Percentiles rank a stretch among this genome's conserved stretches.
These are phyloP conservation scores for Tragelaphus oryx DNA, from an alignment of 2,797 vertebrate genomes.

Conservation along the genomic window DNA sequence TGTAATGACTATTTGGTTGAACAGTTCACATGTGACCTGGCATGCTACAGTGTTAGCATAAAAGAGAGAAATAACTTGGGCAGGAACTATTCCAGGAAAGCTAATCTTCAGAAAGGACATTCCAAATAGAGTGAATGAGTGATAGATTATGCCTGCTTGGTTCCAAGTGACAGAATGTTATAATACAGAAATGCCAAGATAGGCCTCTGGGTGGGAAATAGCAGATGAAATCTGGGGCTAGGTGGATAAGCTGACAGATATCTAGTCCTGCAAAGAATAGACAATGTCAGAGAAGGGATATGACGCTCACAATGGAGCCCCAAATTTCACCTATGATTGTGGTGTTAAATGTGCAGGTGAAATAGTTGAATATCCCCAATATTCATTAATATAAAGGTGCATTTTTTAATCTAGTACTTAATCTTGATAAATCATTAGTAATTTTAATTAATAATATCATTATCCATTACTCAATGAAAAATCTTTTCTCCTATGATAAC, in stretches of 20 bases:
- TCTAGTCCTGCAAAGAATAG: not conserved
- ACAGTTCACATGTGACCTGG: not conserved
- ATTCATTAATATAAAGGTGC: not conserved
- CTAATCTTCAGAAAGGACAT: not conserved
- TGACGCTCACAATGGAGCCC: not conserved
- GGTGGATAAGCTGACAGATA: not conserved
- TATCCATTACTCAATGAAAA: not conserved
- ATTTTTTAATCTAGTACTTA: not conserved
- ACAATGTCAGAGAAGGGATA: not conserved
- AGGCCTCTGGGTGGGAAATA: not conserved
- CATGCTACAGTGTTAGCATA: not conserved
- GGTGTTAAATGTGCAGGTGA: not conserved
- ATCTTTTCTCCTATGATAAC: not conserved
- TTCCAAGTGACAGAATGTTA: not conserved
- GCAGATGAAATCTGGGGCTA: not conserved
- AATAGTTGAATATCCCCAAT: not conserved
- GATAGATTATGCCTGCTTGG: not conserved
- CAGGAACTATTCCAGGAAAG: not conserved
- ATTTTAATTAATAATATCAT: not conserved
- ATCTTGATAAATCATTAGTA: not conserved
- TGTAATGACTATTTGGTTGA: not conserved
- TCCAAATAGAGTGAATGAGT: not conserved
- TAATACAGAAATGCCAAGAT: not conserved
- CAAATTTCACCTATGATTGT: not conserved
- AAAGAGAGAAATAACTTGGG: not conserved